phyloP scores from a whole-genome alignment of 2,888 invertebrate species.

The Hirudinaria manillensis region DNA sequence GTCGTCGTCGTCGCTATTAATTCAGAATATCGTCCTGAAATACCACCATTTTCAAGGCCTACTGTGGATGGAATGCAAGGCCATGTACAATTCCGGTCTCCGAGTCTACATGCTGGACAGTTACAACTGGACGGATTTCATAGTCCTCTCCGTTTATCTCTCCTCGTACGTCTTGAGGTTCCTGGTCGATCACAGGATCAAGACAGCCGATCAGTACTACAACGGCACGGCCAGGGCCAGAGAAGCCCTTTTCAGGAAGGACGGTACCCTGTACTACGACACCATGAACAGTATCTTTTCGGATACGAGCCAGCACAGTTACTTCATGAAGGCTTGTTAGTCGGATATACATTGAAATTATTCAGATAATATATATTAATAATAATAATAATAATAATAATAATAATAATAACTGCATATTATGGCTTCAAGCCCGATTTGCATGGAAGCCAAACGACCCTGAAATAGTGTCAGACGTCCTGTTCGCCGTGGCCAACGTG shows the following conservation, averaged over 20 bases:
- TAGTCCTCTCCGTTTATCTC: slow-evolving; percentile 52
- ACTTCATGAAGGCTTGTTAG: slow-evolving; percentile 43
- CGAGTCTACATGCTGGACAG: slow-evolving; percentile 51
- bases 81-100: slow-evolving; percentile 52
- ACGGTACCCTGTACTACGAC: slow-evolving; percentile 31
- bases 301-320: slow-evolving; percentile 39
- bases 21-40: neutral
- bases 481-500: slow-evolving; percentile 54
- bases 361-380: neutral
- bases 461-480: slow-evolving; percentile 54
- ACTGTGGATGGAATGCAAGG: slow-evolving; percentile 54
- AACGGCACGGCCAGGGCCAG: slow-evolving; percentile 47
- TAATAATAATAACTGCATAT: neutral
- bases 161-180: slow-evolving; percentile 53
- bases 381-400: neutral
- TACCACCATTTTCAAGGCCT: slow-evolving; percentile 45
- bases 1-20: slow-evolving; percentile 5
- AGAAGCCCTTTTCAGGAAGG: slow-evolving; percentile 40
- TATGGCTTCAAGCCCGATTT: slow-evolving; percentile 48
- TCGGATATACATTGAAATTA: neutral
- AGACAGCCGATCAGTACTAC: slow-evolving; percentile 49
- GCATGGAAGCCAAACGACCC: slow-evolving; percentile 53
- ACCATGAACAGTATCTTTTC: slow-evolving; percentile 39
- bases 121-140: slow-evolving; percentile 53
- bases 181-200: slow-evolving; percentile 51